phyloP scores from a whole-genome alignment of 2,113 vertebrate species.

The Pituophis catenifer region DNA sequence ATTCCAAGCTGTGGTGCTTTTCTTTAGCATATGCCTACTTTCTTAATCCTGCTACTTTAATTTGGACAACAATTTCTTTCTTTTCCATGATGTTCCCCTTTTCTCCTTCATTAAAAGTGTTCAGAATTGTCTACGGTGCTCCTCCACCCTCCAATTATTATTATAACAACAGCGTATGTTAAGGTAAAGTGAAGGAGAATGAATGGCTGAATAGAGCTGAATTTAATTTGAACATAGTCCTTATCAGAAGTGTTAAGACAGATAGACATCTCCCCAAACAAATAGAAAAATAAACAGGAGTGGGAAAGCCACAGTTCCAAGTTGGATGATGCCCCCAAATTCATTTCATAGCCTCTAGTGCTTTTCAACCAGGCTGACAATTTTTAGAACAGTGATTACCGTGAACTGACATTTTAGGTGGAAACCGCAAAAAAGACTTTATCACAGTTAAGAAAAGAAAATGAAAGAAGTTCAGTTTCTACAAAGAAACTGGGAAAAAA shows the following conservation, averaged over 20 bases:
- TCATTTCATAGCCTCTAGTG: background rate
- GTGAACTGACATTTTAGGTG: background rate
- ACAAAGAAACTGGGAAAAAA: background rate
- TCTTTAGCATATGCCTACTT: background rate
- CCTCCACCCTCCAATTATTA: background rate
- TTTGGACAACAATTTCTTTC: background rate
- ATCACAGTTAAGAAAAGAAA: background rate
- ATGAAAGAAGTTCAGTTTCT: background rate
- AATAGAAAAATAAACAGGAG: slow-evolving; percentile 16
- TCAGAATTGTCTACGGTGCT: background rate
- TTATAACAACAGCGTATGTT: background rate
- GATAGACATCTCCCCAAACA: slow-evolving; percentile 6
- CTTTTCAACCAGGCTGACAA: background rate
- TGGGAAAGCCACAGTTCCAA: background rate
- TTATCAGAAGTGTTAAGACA: background rate
- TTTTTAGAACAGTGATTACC: background rate
- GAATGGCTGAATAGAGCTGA: background rate
- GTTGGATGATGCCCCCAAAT: background rate
- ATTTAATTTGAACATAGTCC: background rate
- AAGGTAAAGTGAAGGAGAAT: background rate
- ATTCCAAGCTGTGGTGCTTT: background rate
- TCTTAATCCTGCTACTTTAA: background rate
- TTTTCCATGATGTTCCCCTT: background rate
- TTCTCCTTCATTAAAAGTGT: background rate
- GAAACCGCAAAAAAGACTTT: background rate